Evolutionary conservation across 2,113 vertebrate species (phyloP), one percentile per base, ranked within the genome.

Genomic region (Gymnarchus niloticus): DNA sequence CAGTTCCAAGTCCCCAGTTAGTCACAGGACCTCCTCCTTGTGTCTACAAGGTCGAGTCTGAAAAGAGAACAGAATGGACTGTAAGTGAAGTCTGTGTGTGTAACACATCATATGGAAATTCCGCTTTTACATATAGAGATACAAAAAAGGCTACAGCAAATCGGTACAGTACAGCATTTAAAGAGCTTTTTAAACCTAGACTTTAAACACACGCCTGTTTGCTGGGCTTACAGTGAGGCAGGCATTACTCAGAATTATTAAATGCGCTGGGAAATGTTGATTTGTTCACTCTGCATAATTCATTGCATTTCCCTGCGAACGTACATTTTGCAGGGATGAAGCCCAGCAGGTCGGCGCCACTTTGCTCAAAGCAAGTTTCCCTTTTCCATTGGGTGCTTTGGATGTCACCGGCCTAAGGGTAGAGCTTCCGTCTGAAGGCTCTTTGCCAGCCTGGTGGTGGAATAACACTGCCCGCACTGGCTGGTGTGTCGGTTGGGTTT

Each of bases 281-380:
- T 61, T 84, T 81, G 83, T 61, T 61, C n/a, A 10, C 37, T 87
- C 28, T 87, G 56, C 83, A 81, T 84, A 61, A 84, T 80, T 84
- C 37, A 80, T 84, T 28, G 17, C 9, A 8, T 80, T 78, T 77
- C 56, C 56, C 56, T 46, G 56, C 51, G 51, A 77, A 41, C 19
- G 57, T 14, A 25, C 49, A 28, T 10, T 69, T 81, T 12, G 51
- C 51, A 49, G 73, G 23, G 37, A 56, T 44, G 41, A 41, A 12
- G 28, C 51, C 48, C 10, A 23, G 48, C 65, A n/a, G 51, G n/a
- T 6, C 3, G 10, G 6, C 4, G 9, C 21, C 73, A 41, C 5
- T n/a, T 1, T 2, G 69, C 73, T 41, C 14, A 37, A 44, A 59
- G 12, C 6, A 4, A 41, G 1, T 83, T 17, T 28, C 54, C 17